These are phyloP conservation scores for Pterostichus niger DNA, from an alignment of 2,888 invertebrate genomes.

Conservation along the genomic window DNA sequence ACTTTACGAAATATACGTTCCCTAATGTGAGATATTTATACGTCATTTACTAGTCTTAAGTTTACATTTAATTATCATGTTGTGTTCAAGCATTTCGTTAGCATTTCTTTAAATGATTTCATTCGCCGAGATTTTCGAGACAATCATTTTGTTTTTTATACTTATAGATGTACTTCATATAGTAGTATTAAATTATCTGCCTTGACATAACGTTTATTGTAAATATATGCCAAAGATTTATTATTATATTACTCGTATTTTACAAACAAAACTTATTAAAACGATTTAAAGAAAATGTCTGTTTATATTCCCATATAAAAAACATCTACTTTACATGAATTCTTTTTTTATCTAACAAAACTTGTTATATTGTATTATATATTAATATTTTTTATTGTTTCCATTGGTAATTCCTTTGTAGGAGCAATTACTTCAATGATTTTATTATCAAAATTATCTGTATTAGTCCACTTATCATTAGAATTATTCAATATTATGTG, in stretches of 20 bases:
- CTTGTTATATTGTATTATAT: neutral
- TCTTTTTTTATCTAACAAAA: too few relatives aligned
- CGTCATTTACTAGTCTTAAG: constrained; percentile 65
- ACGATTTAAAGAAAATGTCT: constrained; percentile 40
- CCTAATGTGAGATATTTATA: constrained; percentile 66
- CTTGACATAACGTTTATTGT: constrained; percentile 67
- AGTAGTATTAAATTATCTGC: constrained; percentile 67
- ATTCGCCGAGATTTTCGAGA: constrained; percentile 66
- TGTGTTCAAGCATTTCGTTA: constrained; percentile 66
- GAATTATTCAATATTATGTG: constrained; percentile 1
- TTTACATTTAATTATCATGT: constrained; percentile 63
- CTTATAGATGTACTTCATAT: constrained; percentile 66
- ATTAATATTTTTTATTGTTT: constrained; percentile 15
- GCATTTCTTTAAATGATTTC: constrained; percentile 54
- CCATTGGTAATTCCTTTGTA: constrained; percentile 4
- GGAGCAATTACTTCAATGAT: neutral
- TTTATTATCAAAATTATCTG: constrained; percentile 14
- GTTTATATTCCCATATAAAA: neutral
- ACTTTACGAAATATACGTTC: constrained; percentile 62
- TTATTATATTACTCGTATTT: constrained; percentile 66
- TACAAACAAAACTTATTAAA: constrained; percentile 66
- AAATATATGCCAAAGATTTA: constrained; percentile 67
- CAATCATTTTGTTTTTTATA: constrained; percentile 67
- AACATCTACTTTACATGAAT: constrained; percentile 2
- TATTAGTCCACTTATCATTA: constrained; percentile 30